phyloP scores from a whole-genome alignment of 1,140 invertebrate genomes.

The Hylyphantes graminicola region DNA sequence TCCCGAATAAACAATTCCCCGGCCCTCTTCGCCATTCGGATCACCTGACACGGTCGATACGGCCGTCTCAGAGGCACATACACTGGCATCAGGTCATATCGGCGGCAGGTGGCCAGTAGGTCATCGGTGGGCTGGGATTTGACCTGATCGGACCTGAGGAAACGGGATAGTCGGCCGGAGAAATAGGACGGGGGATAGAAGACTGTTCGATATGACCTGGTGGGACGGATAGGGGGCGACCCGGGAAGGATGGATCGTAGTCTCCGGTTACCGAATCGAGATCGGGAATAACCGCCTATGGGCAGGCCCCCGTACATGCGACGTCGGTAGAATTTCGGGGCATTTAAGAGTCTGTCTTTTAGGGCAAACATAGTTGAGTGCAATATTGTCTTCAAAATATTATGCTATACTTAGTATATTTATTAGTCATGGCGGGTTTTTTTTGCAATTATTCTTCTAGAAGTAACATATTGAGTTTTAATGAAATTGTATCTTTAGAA shows the following conservation, averaged over 20 bases:
- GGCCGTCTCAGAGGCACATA: conserved; percentile 20
- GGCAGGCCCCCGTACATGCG: conserved; percentile 35
- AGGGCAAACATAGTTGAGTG: conserved; percentile 16
- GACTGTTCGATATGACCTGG: conserved; percentile 8
- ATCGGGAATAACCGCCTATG: conserved; percentile 25
- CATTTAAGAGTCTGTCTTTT: conserved; percentile 35
- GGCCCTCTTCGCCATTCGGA: conserved; percentile 53
- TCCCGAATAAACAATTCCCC: conserved; percentile 50
- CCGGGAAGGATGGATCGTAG: not conserved
- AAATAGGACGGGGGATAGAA: conserved; percentile 47
- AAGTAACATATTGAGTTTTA: no score
- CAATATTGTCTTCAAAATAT: no score
- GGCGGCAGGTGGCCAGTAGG: conserved; percentile 39
- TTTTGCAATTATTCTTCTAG: no score
- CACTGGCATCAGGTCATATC: conserved; percentile 48
- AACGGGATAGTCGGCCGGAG: conserved; percentile 3
- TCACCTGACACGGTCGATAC: conserved; percentile 47
- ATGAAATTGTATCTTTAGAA: no score
- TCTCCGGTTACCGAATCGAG: not conserved
- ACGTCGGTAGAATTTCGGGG: conserved; percentile 42
- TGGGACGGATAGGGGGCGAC: not conserved
- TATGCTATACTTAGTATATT: no score
- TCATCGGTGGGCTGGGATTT: conserved; percentile 8
- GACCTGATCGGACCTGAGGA: conserved; percentile 13
- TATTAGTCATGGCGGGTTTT: no score